Conservation (phyloP, 2,888 invertebrate species). For the Parochlus steinenii region DNA sequence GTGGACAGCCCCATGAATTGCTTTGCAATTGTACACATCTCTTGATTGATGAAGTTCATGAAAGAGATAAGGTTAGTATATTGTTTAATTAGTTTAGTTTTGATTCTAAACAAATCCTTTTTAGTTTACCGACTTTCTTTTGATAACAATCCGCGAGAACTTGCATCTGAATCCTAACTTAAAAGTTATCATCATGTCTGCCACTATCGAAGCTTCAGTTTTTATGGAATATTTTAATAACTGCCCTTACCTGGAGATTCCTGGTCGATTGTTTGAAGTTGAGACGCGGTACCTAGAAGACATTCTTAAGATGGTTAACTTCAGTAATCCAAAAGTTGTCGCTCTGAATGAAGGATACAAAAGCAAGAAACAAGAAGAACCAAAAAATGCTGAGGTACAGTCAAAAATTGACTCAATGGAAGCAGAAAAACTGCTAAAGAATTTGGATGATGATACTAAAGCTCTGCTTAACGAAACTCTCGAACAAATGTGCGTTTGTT, state of each 20-base stretch:
- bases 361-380: conserved; percentile 18
- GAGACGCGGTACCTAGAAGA: conserved; percentile 67
- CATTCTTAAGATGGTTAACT: conserved; percentile 39
- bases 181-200: conserved; percentile 85
- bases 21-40: conserved; percentile 59
- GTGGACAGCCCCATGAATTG: conserved; percentile 37
- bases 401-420: conserved; percentile 15
- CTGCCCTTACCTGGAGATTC: conserved; percentile 59
- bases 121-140: conserved; percentile 81
- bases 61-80: conserved; percentile 67
- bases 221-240: conserved; percentile 57
- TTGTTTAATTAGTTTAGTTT: too few species aligned
- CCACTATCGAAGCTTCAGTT: conserved; percentile 70
- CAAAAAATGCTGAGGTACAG: conserved; percentile 21
- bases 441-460: conserved; percentile 30
- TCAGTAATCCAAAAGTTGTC: conserved; percentile 11
- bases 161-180: conserved; percentile 51
- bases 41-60: conserved; percentile 90
- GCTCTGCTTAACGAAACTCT: conserved; percentile 38
- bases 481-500: conserved; percentile 29
- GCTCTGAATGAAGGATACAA: conserved; percentile 13
- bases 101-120: too few species aligned
- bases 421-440: conserved; percentile 17
- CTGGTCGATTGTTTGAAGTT: conserved; percentile 59
- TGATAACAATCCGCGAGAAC: conserved; percentile 68